Percentiles rank a stretch among this genome's conserved stretches.
These are phyloP conservation scores for Cliona cf. orientalis DNA, from an alignment of 37 sponge, comb jelly and placozoan species.

Conservation along the genomic window DNA sequence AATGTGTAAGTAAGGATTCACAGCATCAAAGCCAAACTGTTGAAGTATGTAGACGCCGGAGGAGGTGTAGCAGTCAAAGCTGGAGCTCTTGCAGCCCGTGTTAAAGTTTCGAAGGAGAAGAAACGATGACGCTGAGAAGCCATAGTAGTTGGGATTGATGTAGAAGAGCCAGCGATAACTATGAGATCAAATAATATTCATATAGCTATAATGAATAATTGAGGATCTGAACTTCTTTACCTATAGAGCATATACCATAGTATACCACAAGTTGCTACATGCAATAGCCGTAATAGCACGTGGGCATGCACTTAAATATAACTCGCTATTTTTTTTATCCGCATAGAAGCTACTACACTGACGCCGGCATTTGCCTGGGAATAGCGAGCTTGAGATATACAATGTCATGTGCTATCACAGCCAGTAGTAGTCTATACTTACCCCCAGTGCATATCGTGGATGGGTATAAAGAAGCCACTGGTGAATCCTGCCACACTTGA, in stretches of 20 bases:
- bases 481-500: constrained; percentile 86
- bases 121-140: constrained; percentile 69
- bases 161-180: constrained; percentile 79
- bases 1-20: constrained; percentile 76
- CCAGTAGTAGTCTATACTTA: constrained; percentile 23
- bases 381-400: no score
- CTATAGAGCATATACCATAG: no score
- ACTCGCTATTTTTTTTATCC: no score
- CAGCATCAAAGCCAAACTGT: constrained; percentile 58
- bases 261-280: no score
- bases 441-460: constrained; percentile 48
- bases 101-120: constrained; percentile 57
- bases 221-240: not conserved
- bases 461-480: constrained; percentile 91
- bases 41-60: constrained; percentile 64
- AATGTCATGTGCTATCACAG: no score
- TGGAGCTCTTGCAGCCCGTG: constrained; percentile 40
- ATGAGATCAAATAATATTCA: constrained; percentile 22
- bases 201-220: not conserved
- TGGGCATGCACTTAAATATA: no score
- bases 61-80: constrained; percentile 70
- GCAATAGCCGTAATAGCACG: no score
- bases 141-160: constrained; percentile 94
- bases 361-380: no score
- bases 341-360: no score